Evolutionary conservation across 2,888 invertebrate genomes (phyloP).

Genomic region (Lasioglossum oenotherae): DNA sequence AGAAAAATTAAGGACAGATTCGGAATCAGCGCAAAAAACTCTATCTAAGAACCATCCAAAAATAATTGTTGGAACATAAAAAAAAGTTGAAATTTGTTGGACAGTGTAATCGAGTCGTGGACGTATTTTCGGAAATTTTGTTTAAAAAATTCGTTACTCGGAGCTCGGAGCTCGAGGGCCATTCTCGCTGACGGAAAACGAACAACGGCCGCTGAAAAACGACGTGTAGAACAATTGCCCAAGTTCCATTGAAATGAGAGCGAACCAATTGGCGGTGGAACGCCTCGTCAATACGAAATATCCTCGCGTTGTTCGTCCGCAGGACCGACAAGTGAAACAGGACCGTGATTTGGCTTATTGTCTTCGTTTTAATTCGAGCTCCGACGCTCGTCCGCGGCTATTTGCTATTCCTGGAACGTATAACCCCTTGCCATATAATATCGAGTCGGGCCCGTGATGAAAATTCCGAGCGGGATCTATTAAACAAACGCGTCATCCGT

Average conservation of each 20-base stretch:
- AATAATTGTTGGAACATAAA: too few species aligned
- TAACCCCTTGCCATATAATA: background rate
- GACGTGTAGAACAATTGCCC: background rate
- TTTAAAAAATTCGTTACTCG: background rate
- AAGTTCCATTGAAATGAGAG: background rate
- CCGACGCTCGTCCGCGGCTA: background rate
- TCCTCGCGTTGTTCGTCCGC: background rate
- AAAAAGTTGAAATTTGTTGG: too few species aligned
- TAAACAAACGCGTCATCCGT: background rate
- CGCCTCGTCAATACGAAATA: background rate
- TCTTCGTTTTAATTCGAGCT: background rate
- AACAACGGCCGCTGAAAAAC: background rate
- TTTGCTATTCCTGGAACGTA: background rate
- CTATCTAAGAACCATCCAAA: too few species aligned
- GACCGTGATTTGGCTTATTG: slow-evolving; percentile 5
- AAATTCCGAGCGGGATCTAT: background rate
- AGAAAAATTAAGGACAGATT: too few species aligned
- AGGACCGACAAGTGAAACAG: background rate
- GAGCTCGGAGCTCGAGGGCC: background rate
- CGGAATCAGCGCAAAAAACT: too few species aligned
- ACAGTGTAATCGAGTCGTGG: background rate
- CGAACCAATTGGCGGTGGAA: background rate
- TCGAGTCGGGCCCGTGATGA: background rate
- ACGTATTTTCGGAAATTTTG: background rate
- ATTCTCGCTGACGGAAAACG: background rate